Evolutionary conservation across 1,140 invertebrate genomes (phyloP).

Genomic region (Pygmarrhopalites habei): DNA sequence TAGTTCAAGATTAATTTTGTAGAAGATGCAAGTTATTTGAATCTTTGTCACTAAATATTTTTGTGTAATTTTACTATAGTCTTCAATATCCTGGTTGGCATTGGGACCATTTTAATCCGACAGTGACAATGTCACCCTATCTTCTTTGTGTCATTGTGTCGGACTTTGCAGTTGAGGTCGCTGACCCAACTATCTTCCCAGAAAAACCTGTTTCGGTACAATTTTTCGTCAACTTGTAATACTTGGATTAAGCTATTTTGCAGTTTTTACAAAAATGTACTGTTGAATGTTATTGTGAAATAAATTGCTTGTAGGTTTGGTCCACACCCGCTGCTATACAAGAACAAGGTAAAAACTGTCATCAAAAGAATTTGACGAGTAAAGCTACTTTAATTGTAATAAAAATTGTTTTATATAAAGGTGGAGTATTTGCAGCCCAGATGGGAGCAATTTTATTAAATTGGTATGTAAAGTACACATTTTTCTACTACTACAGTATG

Average conservation of each 20-base stretch:
- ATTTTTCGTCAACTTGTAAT: background rate
- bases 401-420: too few relatives aligned
- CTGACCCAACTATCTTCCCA: conserved; percentile 11
- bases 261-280: background rate
- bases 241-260: background rate
- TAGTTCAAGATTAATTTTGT: conserved; percentile 33
- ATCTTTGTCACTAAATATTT: background rate
- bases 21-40: conserved; percentile 9
- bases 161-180: conserved; percentile 13
- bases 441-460: conserved; percentile 59
- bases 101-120: conserved; percentile 19
- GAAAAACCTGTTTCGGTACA: conserved; percentile 27
- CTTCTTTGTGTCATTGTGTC: conserved; percentile 27
- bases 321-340: conserved; percentile 70
- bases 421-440: conserved; percentile 46
- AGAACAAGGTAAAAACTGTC: conserved; percentile 63
- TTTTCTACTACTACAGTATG: too few relatives aligned
- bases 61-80: conserved; percentile 11
- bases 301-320: conserved; percentile 63
- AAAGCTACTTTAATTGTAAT: too few relatives aligned
- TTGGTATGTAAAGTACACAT: too few relatives aligned
- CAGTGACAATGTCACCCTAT: conserved; percentile 30
- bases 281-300: background rate
- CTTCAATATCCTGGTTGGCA: conserved; percentile 10
- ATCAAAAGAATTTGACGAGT: too few relatives aligned